Evolutionary conservation across 1,140 invertebrate species (phyloP), one percentile per base, ranked within the genome.

Genomic region (Trichomalopsis sarcophagae): DNA sequence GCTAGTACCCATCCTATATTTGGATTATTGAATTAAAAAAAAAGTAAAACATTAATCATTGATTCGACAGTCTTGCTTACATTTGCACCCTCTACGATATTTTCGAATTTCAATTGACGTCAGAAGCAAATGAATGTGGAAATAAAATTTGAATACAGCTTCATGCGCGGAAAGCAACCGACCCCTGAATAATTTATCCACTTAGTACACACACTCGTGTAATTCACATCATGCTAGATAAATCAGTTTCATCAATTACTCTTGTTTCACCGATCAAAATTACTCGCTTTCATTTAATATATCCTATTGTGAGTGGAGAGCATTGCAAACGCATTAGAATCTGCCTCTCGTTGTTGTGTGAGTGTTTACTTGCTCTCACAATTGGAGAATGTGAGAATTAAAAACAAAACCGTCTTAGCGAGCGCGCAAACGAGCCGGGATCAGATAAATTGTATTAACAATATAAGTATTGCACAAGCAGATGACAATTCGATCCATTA

Each of bases 231-330:
- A 62, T 62, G 0, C 21, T 3, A n/a, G 21, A n/a, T 62, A 62
- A 62, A 62, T 21, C 21, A 62, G 17, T 6, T 17, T 14, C 1
- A 55, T 55, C 17, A 55, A 55, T 50, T 50, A 50, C 50, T 55
- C 50, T 55, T 55, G 50, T 83, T 83, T 66, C n/a, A 23, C 74
- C 33, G 82, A 84, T 84, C 78, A 84, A 78, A 84, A 69, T 84
- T 84, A 79, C 76, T 79, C 66, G 13, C 14, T 84, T 84, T 78
- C 76, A 79, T 84, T 79, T 36, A 79, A 78, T 71, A 74, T 62
- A 75, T 4, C 66, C 40, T 6, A 1, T 10, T 55, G 9, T 30
- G 2, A 21, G 21, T 62, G 27, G 40, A 40, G 13, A 66, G 68
- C 66, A 84, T 62, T 27, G 44, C 76, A 27, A 84, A 84, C 79